phyloP scores from a whole-genome alignment of 2,113 vertebrate genomes.

The Callionymus lyra region DNA sequence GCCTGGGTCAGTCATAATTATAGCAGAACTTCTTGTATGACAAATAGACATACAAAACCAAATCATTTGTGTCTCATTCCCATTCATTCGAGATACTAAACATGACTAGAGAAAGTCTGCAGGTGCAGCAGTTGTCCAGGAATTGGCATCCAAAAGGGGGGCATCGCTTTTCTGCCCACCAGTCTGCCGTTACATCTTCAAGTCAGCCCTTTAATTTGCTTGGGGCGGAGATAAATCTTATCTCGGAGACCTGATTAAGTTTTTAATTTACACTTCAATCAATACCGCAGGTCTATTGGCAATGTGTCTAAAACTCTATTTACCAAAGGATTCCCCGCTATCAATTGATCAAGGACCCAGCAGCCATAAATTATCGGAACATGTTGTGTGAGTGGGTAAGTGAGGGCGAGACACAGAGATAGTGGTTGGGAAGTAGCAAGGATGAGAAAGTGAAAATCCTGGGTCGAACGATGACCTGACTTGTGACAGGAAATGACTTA shows the following conservation, averaged over 20 bases:
- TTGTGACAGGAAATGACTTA: no score
- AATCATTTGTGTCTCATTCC: conserved; percentile 29
- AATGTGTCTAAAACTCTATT: conserved; percentile 99
- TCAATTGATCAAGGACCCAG: conserved; percentile 98
- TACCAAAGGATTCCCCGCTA: conserved; percentile 97
- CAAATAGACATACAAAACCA: conserved; percentile 36
- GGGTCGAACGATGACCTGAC: conserved; percentile 15
- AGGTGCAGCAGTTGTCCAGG: conserved; percentile 7
- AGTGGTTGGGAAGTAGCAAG: conserved; percentile 18
- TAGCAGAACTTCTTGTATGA: conserved; percentile 41
- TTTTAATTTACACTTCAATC: conserved; percentile 99
- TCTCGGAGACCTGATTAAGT: conserved; percentile 96
- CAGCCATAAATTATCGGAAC: conserved; percentile 85
- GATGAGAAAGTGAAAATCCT: conserved; percentile 20
- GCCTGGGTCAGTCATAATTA: conserved; percentile 29
- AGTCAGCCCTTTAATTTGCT: conserved; percentile 69
- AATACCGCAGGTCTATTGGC: conserved; percentile 98
- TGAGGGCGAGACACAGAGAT: conserved; percentile 5
- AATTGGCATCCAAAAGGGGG: conserved; percentile 40
- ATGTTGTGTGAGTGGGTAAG: conserved; percentile 26
- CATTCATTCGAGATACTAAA: conserved; percentile 14
- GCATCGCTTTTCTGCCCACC: conserved; percentile 36
- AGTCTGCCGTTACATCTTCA: conserved; percentile 50
- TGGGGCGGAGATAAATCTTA: conserved; percentile 74
- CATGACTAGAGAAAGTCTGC: conserved; percentile 3